Percentiles rank a stretch among this genome's conserved stretches.
phyloP scores from a whole-genome alignment of 2,797 vertebrate genomes.

The Coregonus suidteri region DNA sequence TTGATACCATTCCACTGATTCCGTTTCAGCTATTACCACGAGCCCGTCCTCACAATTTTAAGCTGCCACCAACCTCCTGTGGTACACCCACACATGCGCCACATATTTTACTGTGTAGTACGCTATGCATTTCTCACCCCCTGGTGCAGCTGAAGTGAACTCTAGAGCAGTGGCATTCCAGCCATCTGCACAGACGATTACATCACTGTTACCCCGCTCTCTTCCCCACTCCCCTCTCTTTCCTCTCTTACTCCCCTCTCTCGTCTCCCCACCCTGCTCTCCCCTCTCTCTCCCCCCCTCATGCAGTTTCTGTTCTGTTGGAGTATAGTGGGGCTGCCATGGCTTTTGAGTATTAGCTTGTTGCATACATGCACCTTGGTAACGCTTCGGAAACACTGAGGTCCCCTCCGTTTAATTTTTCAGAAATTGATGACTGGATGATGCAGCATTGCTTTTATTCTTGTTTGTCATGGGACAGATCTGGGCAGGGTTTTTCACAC shows the following conservation, averaged over 20 bases:
- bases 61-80: too few relatives aligned
- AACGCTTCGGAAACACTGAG: constrained; percentile 57
- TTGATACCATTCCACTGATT: too few relatives aligned
- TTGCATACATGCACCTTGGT: not conserved
- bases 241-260: too few relatives aligned
- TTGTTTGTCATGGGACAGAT: constrained; percentile 25
- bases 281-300: constrained; percentile 34
- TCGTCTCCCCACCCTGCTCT: too few relatives aligned
- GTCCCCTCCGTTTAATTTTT: constrained; percentile 16
- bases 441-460: constrained; percentile 60
- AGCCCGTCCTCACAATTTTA: too few relatives aligned
- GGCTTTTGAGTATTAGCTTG: constrained; percentile 20
- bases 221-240: constrained; percentile 3
- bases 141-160: constrained; percentile 27
- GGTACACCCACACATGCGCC: constrained; percentile 15
- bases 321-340: constrained; percentile 16
- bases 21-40: too few relatives aligned
- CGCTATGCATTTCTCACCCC: constrained; percentile 10
- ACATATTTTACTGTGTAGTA: constrained; percentile 22
- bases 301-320: constrained; percentile 32
- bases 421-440: constrained; percentile 34
- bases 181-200: constrained; percentile 46
- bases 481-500: not conserved
- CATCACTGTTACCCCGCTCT: constrained; percentile 25
- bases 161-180: constrained; percentile 31